Evolutionary conservation across 2,888 invertebrate genomes (phyloP), one percentile per base, ranked within the genome.

Genomic region (Acronicta leporina): DNA sequence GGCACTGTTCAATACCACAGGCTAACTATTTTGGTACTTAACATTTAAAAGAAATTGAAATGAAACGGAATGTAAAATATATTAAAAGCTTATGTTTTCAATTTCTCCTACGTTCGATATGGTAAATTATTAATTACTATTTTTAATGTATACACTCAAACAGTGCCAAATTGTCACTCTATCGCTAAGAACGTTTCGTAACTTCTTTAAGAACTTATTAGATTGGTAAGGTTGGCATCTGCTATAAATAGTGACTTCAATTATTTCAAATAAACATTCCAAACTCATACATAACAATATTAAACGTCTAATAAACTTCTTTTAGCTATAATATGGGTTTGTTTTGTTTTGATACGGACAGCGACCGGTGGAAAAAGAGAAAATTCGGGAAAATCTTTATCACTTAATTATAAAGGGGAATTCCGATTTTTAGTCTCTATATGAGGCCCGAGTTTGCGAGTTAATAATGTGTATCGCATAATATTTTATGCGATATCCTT

Each of bases 151-250:
- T 55, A 45, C 41, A 55, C 9, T 15, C n/a, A 8, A 11, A 40
- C 68, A 67, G 68, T 68, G 73, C 73, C 68, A 73, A 55, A 38
- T 46, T 27, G 68, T 67, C 73, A 49, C 25, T 50, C 20, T 48
- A 45, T 35, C 35, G 13, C 42, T 42, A 48, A 27, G 27, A 68
- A 52, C 41, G 33, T 52, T 43, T 44, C n/a, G 16, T 49, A 59
- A 40, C 44, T 66, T 35, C 14, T 45, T 7, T 46, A 43, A 48
- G 38, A 14, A 33, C 33, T 42, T 42, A 50, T 20, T 38, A 11
- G 48, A 44, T 6, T 15, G 25, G 14, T 57, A 14, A 46, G 20
- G 13, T 33, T 3, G 11, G 42, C 46, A 15, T 51, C 61, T 56
- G 68, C 8, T 7, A 15, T 46, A 20, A 67, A 60, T 45, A 52